These are phyloP conservation scores for Caenorhabditis imperialis DNA, from an alignment of 2,888 invertebrate species.

Conservation along the genomic window DNA sequence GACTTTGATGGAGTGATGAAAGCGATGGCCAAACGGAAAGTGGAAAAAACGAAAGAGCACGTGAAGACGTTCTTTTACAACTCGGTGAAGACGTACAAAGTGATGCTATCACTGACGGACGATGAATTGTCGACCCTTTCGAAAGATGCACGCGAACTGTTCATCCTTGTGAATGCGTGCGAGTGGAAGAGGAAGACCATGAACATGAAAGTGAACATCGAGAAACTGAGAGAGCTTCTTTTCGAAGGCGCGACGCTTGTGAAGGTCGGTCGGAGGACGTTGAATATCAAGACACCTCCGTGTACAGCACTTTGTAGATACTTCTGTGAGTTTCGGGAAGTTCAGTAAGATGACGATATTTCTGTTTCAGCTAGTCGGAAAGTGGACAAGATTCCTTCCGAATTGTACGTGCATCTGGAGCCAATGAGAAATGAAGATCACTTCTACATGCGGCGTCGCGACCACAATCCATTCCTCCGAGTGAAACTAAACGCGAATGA, in stretches of 20 bases:
- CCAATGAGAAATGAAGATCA: slow-evolving; percentile 62
- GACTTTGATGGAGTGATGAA: slow-evolving; percentile 69
- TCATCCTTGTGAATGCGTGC: slow-evolving; percentile 70
- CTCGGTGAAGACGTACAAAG: slow-evolving; percentile 61
- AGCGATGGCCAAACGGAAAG: slow-evolving; percentile 64
- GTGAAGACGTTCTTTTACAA: slow-evolving; percentile 72
- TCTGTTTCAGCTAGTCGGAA: slow-evolving; percentile 57
- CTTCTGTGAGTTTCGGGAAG: slow-evolving; percentile 58
- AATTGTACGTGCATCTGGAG: slow-evolving; percentile 57
- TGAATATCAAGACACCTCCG: slow-evolving; percentile 59
- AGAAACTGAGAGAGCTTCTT: slow-evolving; percentile 59
- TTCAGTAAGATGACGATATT: neutral
- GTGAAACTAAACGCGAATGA: slow-evolving; percentile 68
- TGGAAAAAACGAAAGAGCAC: slow-evolving; percentile 67
- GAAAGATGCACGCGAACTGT: slow-evolving; percentile 70
- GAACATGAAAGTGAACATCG: slow-evolving; percentile 52
- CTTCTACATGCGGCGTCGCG: slow-evolving; percentile 52
- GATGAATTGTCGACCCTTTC: slow-evolving; percentile 44
- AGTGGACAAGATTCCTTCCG: slow-evolving; percentile 59
- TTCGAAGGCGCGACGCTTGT: slow-evolving; percentile 49
- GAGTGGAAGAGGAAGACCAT: slow-evolving; percentile 70
- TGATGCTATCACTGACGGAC: slow-evolving; percentile 42
- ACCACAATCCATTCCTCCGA: slow-evolving; percentile 66
- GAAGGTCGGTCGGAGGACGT: slow-evolving; percentile 2
- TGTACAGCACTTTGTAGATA: slow-evolving; percentile 67